phyloP scores from a whole-genome alignment of 2,888 invertebrate species.

The Pandemis corylana region DNA sequence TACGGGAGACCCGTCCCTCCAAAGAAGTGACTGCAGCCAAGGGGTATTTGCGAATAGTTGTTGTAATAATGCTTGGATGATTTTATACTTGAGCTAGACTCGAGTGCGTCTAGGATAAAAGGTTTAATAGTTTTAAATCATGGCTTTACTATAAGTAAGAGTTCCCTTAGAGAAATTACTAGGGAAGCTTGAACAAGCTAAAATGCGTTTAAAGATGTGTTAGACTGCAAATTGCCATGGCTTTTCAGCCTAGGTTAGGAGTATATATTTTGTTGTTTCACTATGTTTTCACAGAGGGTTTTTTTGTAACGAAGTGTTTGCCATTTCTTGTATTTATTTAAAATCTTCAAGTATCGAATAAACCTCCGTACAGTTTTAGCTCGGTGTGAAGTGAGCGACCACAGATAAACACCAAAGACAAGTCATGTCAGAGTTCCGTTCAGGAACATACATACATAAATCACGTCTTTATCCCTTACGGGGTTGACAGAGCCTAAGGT shows the following conservation, averaged over 20 bases:
- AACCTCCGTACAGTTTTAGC: too few relatives aligned
- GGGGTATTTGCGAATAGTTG: conserved; percentile 49
- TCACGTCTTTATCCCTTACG: too few relatives aligned
- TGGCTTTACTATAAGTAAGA: conserved; percentile 44
- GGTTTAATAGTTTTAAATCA: conserved; percentile 61
- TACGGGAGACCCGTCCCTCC: conserved; percentile 44
- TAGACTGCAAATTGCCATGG: not conserved
- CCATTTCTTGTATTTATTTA: too few relatives aligned
- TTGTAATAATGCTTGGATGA: conserved; percentile 48
- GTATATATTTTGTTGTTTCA: conserved; percentile 9
- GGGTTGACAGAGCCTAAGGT: too few relatives aligned
- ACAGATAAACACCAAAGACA: too few relatives aligned
- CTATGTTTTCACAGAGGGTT: not conserved
- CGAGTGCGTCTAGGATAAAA: conserved; percentile 55
- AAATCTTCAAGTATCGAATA: too few relatives aligned
- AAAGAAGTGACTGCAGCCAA: conserved; percentile 19
- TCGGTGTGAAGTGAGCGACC: too few relatives aligned
- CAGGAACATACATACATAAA: too few relatives aligned
- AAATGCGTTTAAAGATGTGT: not conserved
- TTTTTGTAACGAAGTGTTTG: not conserved
- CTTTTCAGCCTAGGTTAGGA: not conserved
- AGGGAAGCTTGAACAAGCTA: conserved; percentile 5
- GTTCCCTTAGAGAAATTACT: conserved; percentile 23
- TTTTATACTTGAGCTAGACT: conserved; percentile 58
- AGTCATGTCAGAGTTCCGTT: too few relatives aligned